A percentile compares a stretch with the other conserved stretches of the same genome.
phyloP scores from a whole-genome alignment of 2,797 vertebrate genomes.

The Halcyon smyrnensis region DNA sequence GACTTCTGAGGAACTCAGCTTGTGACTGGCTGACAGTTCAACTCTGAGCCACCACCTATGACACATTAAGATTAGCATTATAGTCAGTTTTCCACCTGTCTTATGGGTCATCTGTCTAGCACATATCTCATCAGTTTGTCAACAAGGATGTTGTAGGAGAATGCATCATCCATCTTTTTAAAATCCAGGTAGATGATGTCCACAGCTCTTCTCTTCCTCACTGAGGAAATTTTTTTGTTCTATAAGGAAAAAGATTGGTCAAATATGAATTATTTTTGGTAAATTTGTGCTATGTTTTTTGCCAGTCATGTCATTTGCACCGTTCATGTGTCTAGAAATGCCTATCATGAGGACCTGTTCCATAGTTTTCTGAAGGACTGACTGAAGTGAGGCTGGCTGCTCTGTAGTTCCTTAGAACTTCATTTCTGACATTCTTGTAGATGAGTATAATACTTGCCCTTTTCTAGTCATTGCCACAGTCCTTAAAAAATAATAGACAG shows the following conservation, averaged over 20 bases:
- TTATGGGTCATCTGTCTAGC: neutral
- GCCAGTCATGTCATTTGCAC: neutral
- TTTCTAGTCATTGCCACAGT: neutral
- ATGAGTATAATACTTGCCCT: neutral
- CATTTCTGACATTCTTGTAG: neutral
- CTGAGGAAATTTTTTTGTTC: neutral
- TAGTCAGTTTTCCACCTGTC: neutral
- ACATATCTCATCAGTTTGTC: neutral
- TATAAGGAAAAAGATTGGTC: neutral
- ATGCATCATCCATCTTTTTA: neutral
- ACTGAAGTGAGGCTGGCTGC: neutral
- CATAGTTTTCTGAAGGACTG: neutral
- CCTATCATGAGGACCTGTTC: neutral
- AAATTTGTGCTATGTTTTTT: neutral
- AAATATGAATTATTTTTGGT: neutral
- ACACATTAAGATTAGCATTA: neutral
- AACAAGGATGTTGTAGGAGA: neutral
- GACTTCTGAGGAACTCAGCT: neutral
- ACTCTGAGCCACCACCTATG: neutral
- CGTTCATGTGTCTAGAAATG: neutral
- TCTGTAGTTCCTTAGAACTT: neutral
- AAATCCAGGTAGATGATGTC: neutral
- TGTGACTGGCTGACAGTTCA: neutral
- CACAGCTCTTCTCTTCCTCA: neutral
- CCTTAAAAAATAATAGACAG: neutral